Percentiles rank a stretch among this genome's conserved stretches.
phyloP scores from a whole-genome alignment of 2,113 vertebrate genomes.

The Entomyzon cyanotis region DNA sequence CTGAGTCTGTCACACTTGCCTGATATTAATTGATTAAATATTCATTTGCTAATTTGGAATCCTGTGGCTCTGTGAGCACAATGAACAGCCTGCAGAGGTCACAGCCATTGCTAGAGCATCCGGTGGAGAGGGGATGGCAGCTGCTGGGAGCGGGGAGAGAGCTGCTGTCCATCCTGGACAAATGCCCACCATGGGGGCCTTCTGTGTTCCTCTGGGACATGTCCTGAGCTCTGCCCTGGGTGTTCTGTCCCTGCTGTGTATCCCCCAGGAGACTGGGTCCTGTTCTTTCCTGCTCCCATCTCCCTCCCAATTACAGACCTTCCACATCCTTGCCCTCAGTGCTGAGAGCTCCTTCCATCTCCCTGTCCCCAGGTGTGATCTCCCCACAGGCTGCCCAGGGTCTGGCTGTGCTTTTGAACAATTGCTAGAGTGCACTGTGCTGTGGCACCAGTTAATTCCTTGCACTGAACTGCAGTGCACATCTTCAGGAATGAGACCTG shows the following conservation, averaged over 20 bases:
- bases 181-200: rapidly evolving
- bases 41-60: constrained; percentile 21
- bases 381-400: not conserved
- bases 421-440: rapidly evolving
- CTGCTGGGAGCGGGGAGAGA: not conserved
- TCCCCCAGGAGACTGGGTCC: too few relatives aligned
- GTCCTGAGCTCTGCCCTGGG: not conserved
- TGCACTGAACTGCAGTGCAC: not conserved
- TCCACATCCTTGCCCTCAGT: not conserved
- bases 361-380: not conserved
- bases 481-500: not conserved
- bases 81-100: constrained; percentile 3
- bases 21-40: constrained; percentile 60
- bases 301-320: not conserved
- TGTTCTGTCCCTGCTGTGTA: not conserved
- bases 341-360: not conserved
- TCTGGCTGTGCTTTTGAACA: not conserved
- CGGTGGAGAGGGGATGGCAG: not conserved
- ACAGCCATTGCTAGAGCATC: not conserved
- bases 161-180: rapidly evolving
- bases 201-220: not conserved
- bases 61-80: not conserved
- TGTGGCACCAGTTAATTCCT: not conserved
- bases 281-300: not conserved
- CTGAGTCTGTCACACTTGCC: constrained; percentile 39